These are phyloP conservation scores for Calcarius lapponicus DNA, from an alignment of 2,797 vertebrate species.

Conservation along the genomic window DNA sequence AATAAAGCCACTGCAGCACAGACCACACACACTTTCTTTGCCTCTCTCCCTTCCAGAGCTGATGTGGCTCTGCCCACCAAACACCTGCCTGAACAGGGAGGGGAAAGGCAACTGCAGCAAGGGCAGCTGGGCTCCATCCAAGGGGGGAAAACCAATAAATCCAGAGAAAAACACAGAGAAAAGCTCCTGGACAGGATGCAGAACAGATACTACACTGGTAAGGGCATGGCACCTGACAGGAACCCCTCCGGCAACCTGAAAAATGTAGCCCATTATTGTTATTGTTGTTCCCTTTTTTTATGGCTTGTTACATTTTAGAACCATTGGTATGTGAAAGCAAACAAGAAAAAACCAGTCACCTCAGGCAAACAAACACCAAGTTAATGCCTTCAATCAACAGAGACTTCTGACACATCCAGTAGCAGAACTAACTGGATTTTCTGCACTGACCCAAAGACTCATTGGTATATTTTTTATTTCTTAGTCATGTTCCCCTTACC, in stretches of 20 bases:
- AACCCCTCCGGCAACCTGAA: not conserved
- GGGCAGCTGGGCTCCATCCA: not conserved
- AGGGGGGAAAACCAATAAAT: fast-evolving
- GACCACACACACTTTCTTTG: not conserved
- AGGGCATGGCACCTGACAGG: not conserved
- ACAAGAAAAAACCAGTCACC: not conserved
- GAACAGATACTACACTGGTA: not conserved
- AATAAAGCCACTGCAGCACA: not conserved
- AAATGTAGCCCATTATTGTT: not conserved
- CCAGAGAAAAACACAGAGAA: not conserved
- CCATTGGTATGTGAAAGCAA: not conserved
- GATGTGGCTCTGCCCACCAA: not conserved
- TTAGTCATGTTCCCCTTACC: conserved; percentile 76
- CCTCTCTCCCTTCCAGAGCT: not conserved
- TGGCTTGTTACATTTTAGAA: not conserved
- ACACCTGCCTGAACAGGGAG: not conserved
- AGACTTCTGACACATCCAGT: not conserved
- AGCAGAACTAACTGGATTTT: not conserved
- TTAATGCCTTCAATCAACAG: not conserved
- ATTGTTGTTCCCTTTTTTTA: not conserved
- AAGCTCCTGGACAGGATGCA: not conserved
- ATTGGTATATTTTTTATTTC: not conserved
- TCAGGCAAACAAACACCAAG: not conserved
- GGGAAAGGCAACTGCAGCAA: not conserved
- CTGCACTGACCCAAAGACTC: not conserved